A percentile compares a stretch with the other conserved stretches of the same genome.
phyloP scores from a whole-genome alignment of 1,140 invertebrate species.

The Drosophila persimilis region DNA sequence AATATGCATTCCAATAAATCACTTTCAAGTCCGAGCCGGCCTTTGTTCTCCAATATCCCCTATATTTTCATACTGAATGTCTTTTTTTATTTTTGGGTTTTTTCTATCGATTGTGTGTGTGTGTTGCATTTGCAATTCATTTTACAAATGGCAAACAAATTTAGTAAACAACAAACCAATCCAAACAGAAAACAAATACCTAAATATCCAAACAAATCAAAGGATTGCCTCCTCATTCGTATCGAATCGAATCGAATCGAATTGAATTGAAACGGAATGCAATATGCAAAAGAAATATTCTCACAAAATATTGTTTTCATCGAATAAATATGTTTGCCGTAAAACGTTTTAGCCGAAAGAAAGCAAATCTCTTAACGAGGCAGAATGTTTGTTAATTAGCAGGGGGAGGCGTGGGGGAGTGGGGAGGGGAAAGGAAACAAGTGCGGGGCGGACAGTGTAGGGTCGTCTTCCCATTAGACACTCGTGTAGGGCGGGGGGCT shows the following conservation, averaged over 20 bases:
- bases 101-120: constrained; percentile 3
- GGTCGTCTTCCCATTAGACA: no score
- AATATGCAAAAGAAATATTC: constrained; percentile 23
- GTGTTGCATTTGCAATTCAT: constrained; percentile 52
- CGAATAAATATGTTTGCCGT: background rate
- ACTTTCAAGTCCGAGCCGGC: constrained; percentile 57
- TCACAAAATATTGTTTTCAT: constrained; percentile 24
- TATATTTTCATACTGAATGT: constrained; percentile 14
- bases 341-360: no score
- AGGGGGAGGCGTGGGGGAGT: no score
- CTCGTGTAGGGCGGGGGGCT: background rate
- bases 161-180: constrained; percentile 37
- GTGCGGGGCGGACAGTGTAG: no score
- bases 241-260: no score
- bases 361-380: no score
- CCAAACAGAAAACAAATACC: constrained; percentile 16
- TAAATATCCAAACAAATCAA: no score
- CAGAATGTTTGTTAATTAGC: no score
- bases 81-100: background rate
- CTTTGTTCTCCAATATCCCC: constrained; percentile 43
- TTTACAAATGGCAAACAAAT: constrained; percentile 68
- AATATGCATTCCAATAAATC: constrained; percentile 68
- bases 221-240: no score
- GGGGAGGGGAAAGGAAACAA: no score
- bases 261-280: constrained; percentile 13